Percentiles rank a stretch among this genome's conserved stretches.
phyloP scores from a whole-genome alignment of 2,113 vertebrate species.

The Halichoeres trimaculatus region DNA sequence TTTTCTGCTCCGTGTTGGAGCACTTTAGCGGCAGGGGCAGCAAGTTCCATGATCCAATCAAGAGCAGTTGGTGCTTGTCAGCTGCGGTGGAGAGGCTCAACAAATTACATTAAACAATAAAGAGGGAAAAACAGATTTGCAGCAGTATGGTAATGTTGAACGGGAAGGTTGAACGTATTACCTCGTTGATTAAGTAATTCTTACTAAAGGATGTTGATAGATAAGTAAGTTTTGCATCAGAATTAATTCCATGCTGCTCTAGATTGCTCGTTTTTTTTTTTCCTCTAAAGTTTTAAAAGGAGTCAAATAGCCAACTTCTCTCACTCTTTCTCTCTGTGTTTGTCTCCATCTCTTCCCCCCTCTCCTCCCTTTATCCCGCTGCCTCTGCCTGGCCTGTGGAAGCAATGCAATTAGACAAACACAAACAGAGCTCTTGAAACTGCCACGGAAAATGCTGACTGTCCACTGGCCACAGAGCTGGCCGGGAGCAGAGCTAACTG shows the following conservation, averaged over 20 bases:
- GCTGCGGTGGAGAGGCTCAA: constrained; percentile 67
- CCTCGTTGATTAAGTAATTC: constrained; percentile 13
- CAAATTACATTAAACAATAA: constrained; percentile 70
- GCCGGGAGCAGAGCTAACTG: constrained; percentile 37
- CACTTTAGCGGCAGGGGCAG: constrained; percentile 71
- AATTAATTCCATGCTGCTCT: background rate
- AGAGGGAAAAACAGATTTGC: constrained; percentile 52
- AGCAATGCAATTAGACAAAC: constrained; percentile 83
- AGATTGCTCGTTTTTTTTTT: background rate
- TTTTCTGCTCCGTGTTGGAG: constrained; percentile 61
- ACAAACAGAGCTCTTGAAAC: constrained; percentile 73
- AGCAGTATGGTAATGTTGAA: constrained; percentile 38
- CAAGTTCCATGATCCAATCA: constrained; percentile 66
- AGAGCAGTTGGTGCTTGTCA: constrained; percentile 72
- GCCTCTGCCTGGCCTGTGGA: constrained; percentile 74
- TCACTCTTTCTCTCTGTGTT: background rate
- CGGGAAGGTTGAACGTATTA: constrained; percentile 19
- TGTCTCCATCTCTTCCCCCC: constrained; percentile 4
- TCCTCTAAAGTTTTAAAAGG: background rate
- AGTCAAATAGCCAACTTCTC: constrained; percentile 10
- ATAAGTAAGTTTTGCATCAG: background rate
- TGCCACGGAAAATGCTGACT: constrained; percentile 66
- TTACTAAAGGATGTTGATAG: background rate
- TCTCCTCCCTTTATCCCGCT: constrained; percentile 10
- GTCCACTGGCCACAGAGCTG: constrained; percentile 58